Evolutionary conservation across 37 sponge, comb jelly and placozoan species (phyloP).

Genomic region (Cladorhizidae sp.): DNA sequence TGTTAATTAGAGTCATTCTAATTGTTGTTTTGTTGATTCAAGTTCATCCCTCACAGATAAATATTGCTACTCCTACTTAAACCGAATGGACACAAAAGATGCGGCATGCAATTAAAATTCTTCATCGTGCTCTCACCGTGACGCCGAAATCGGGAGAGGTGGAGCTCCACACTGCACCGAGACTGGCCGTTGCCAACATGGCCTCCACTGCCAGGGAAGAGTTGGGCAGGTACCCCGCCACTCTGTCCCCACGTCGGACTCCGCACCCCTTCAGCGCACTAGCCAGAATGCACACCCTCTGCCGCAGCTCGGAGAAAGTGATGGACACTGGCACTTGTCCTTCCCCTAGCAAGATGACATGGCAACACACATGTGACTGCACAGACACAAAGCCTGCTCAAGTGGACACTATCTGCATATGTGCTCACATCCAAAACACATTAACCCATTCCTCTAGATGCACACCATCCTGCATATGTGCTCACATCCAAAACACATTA

Average conservation of each 20-base stretch:
- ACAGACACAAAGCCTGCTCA: background rate
- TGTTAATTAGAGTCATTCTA: no score
- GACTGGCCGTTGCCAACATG: conserved; percentile 92
- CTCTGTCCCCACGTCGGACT: conserved; percentile 81
- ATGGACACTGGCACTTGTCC: conserved; percentile 60
- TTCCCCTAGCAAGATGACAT: conserved; percentile 70
- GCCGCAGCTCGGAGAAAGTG: conserved; percentile 74
- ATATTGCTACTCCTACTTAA: no score
- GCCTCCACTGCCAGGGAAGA: conserved; percentile 89
- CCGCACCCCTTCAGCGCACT: conserved; percentile 82
- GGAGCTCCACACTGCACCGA: conserved; percentile 97
- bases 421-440: background rate
- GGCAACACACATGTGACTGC: background rate
- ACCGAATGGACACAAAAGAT: no score
- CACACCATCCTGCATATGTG: background rate
- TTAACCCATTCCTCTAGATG: no score
- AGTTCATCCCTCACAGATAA: no score
- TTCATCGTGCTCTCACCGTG: conserved; percentile 89
- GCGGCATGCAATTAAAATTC: no score
- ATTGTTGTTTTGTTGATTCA: no score
- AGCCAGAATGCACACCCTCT: conserved; percentile 70
- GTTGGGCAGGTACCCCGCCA: conserved; percentile 96
- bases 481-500: background rate
- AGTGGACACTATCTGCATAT: background rate
- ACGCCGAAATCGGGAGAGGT: conserved; percentile 99